phyloP scores from a whole-genome alignment of 1,140 invertebrate genomes.

The Lasioglossum baleicum region DNA sequence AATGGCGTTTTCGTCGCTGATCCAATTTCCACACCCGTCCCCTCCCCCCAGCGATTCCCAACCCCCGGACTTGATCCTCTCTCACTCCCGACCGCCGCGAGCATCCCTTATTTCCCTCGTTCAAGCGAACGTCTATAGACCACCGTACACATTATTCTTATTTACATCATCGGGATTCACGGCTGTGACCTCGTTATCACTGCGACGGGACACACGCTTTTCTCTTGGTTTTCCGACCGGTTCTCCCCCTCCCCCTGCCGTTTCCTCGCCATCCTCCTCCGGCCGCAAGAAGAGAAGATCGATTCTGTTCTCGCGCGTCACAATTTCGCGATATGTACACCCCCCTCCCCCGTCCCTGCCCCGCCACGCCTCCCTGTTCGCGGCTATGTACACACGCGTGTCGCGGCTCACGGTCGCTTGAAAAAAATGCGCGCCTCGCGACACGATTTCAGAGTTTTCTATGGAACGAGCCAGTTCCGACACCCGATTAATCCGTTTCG shows the following conservation, averaged over 20 bases:
- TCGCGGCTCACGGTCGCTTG: neutral
- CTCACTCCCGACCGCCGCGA: no score
- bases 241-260: neutral
- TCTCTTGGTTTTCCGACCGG: neutral
- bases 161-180: constrained; percentile 54
- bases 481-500: constrained; percentile 36
- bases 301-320: constrained; percentile 28
- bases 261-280: no score
- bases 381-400: constrained; percentile 42
- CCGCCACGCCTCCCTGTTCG: neutral
- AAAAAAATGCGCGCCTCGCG: constrained; percentile 25
- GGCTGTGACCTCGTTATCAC: constrained; percentile 44
- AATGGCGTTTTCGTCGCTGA: constrained; percentile 19
- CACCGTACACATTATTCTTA: constrained; percentile 34
- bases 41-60: neutral
- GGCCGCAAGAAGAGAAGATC: constrained; percentile 14
- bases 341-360: neutral
- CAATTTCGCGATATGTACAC: constrained; percentile 30
- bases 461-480: constrained; percentile 15
- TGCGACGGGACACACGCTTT: constrained; percentile 2
- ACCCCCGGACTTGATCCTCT: neutral
- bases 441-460: constrained; percentile 30
- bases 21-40: neutral
- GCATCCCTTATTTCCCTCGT: no score
- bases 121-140: neutral